Evolutionary conservation across 2,797 vertebrate species (phyloP).

Genomic region (Mormyrops boulengeri): DNA sequence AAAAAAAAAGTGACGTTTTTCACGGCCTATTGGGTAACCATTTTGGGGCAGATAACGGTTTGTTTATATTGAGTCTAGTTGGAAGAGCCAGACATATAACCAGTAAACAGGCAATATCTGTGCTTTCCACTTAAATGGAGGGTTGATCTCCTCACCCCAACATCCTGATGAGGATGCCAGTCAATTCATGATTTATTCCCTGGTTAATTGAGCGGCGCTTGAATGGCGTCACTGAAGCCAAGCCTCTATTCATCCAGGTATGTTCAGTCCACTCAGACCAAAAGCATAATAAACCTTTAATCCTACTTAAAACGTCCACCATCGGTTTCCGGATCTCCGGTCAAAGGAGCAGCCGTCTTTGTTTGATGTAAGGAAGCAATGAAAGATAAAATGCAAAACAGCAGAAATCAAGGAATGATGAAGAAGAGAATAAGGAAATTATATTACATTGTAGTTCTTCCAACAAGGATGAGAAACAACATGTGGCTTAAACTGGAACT

Average conservation of each 20-base stretch:
- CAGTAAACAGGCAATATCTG: neutral
- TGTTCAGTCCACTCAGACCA: neutral
- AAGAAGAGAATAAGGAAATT: neutral
- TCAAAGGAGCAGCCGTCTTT: neutral
- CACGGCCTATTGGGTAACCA: neutral
- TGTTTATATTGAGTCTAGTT: constrained; percentile 1
- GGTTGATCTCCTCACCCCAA: neutral
- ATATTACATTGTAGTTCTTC: neutral
- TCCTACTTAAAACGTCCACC: neutral
- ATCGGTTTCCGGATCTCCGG: neutral
- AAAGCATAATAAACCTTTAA: neutral
- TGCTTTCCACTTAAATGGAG: neutral
- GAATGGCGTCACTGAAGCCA: neutral
- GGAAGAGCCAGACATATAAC: neutral
- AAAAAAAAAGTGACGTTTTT: neutral
- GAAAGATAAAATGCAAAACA: neutral
- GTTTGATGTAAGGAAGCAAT: neutral
- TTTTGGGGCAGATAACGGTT: neutral
- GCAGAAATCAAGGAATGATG: neutral
- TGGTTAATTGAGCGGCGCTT: neutral
- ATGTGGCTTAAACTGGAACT: neutral
- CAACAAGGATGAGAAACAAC: neutral
- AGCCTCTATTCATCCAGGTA: neutral
- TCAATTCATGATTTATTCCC: neutral
- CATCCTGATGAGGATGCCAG: neutral